Conservation (phyloP, 2,113 vertebrate species). For the Sardina pilchardus region DNA sequence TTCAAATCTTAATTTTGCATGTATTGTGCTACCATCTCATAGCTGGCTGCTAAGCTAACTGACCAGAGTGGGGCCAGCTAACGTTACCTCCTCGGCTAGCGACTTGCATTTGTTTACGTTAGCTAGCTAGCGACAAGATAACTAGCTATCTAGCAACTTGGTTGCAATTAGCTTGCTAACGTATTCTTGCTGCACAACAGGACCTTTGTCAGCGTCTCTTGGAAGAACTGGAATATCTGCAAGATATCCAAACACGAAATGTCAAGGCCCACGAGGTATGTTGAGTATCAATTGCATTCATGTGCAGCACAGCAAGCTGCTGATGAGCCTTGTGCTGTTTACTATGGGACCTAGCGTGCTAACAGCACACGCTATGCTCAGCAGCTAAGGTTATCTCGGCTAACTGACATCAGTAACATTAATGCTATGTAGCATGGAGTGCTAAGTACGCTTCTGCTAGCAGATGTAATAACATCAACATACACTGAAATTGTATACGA, state of each 20-base stretch:
- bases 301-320: not conserved
- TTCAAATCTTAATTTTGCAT: not conserved
- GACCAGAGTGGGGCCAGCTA: not conserved
- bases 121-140: slow-evolving; percentile 4
- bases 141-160: not conserved
- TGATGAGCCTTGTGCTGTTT: not conserved
- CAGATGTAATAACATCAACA: not conserved
- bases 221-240: not conserved
- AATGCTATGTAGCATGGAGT: not conserved
- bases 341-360: not conserved
- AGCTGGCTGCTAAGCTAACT: not conserved
- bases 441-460: not conserved
- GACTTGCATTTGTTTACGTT: slow-evolving; percentile 16
- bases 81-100: not conserved
- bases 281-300: not conserved
- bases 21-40: not conserved
- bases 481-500: not conserved
- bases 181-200: slow-evolving; percentile 10
- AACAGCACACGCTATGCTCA: not conserved
- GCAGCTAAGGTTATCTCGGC: not conserved
- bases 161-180: slow-evolving; percentile 10
- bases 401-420: not conserved
- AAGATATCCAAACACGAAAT: slow-evolving; percentile 15
- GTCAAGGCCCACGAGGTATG: slow-evolving; percentile 3
- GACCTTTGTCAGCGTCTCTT: not conserved